phyloP scores from a whole-genome alignment of 2,797 vertebrate genomes.

The Pseudocheirus occidentalis region DNA sequence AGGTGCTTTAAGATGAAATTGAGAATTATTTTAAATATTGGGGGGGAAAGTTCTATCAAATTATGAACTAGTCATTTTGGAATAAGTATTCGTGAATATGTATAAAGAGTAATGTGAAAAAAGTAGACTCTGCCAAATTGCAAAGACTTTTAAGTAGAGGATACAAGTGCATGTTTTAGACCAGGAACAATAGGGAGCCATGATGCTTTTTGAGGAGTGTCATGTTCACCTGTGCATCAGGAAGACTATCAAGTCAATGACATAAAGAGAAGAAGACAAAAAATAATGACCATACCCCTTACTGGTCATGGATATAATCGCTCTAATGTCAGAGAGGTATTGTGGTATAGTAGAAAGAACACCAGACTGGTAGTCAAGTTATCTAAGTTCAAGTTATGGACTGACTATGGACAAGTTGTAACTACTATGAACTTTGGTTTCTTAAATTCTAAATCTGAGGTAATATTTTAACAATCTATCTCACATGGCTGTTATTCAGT shows the following conservation, averaged over 20 bases:
- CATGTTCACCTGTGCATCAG: background rate
- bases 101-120: background rate
- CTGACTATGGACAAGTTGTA: background rate
- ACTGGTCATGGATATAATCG: background rate
- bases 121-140: background rate
- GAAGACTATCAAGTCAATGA: background rate
- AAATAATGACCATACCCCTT: background rate
- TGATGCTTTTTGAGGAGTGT: background rate
- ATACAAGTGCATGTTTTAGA: background rate
- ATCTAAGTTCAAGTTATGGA: background rate
- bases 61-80: background rate
- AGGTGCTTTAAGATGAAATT: background rate
- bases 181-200: background rate
- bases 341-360: background rate
- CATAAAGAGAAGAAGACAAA: background rate
- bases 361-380: background rate
- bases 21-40: background rate
- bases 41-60: background rate
- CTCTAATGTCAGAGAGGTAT: background rate
- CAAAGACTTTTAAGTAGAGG: background rate
- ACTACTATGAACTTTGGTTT: background rate
- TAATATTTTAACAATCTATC: background rate
- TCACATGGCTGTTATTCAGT: background rate
- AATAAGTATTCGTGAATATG: background rate
- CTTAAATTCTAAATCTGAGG: background rate